phyloP scores from a whole-genome alignment of 2,888 invertebrate species.

The Melanargia galathea region DNA sequence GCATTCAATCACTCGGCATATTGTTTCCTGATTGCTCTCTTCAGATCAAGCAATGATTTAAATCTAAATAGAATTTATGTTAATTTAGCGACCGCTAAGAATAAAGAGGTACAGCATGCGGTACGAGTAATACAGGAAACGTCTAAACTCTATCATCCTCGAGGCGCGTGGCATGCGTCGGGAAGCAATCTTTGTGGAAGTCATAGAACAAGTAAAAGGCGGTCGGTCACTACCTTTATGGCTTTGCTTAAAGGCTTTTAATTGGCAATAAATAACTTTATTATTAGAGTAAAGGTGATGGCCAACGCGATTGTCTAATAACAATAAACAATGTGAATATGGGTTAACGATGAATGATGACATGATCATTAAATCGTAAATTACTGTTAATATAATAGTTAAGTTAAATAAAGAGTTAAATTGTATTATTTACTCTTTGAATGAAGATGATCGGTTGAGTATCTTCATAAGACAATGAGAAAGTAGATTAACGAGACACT shows the following conservation, averaged over 20 bases:
- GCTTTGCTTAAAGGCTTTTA: constrained; percentile 66
- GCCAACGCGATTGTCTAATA: constrained; percentile 7
- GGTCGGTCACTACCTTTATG: constrained; percentile 56
- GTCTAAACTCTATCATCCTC: constrained; percentile 69
- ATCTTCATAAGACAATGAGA: constrained; percentile 1
- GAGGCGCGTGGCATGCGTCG: constrained; percentile 71
- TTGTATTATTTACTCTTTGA: neutral
- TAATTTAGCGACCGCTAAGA: constrained; percentile 68
- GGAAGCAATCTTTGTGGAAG: constrained; percentile 70
- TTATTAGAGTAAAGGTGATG: constrained; percentile 5
- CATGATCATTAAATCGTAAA: neutral
- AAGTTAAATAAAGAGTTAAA: neutral
- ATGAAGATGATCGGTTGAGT: neutral
- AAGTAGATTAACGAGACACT: neutral
- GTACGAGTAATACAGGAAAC: constrained; percentile 71
- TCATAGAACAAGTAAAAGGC: constrained; percentile 75
- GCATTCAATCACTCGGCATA: constrained; percentile 49
- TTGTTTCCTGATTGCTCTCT: constrained; percentile 56
- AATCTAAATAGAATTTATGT: constrained; percentile 70
- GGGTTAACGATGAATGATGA: constrained; percentile 3
- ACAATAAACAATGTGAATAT: constrained; percentile 4
- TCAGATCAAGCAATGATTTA: constrained; percentile 54
- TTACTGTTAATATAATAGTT: neutral
- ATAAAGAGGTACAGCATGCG: constrained; percentile 56
- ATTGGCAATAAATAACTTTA: constrained; percentile 50